These are phyloP conservation scores for Trissolcus japonicus DNA, from an alignment of 2,888 invertebrate species.

Conservation along the genomic window DNA sequence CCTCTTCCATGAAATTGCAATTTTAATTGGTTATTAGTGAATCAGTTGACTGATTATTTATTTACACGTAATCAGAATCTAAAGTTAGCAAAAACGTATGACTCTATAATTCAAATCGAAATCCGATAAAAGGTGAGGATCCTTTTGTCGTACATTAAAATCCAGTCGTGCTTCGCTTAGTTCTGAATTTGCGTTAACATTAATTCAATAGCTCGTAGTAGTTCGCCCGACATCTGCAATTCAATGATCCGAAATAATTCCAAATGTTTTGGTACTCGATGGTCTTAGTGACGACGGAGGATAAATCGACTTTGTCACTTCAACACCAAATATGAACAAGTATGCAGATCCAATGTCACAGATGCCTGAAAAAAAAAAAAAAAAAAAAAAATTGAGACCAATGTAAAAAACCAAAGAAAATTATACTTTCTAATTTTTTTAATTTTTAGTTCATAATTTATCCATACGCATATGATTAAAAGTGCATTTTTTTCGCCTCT, in stretches of 20 bases:
- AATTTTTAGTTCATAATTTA: too few relatives aligned
- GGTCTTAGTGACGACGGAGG: slow-evolving; percentile 34
- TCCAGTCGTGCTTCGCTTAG: slow-evolving; percentile 24
- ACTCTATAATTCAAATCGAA: slow-evolving; percentile 14
- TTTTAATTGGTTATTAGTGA: too few relatives aligned
- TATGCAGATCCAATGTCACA: too few relatives aligned
- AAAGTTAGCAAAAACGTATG: neutral
- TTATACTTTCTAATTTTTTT: too few relatives aligned
- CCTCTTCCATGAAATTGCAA: too few relatives aligned
- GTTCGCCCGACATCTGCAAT: slow-evolving; percentile 64
- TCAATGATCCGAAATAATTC: slow-evolving; percentile 67
- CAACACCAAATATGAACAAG: neutral
- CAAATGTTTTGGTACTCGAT: slow-evolving; percentile 55
- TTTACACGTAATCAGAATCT: too few relatives aligned
- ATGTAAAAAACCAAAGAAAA: too few relatives aligned
- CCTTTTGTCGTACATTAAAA: slow-evolving; percentile 21
- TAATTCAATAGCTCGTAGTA: slow-evolving; percentile 62
- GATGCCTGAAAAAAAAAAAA: too few relatives aligned
- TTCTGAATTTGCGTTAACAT: slow-evolving; percentile 60
- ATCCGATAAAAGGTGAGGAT: slow-evolving; percentile 11
- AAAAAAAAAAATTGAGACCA: too few relatives aligned
- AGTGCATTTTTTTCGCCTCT: neutral
- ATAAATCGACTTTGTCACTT: slow-evolving; percentile 45
- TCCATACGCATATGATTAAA: too few relatives aligned
- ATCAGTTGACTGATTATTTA: too few relatives aligned